phyloP scores from a whole-genome alignment of 2,888 invertebrate genomes.

The Drosophila algonquin region DNA sequence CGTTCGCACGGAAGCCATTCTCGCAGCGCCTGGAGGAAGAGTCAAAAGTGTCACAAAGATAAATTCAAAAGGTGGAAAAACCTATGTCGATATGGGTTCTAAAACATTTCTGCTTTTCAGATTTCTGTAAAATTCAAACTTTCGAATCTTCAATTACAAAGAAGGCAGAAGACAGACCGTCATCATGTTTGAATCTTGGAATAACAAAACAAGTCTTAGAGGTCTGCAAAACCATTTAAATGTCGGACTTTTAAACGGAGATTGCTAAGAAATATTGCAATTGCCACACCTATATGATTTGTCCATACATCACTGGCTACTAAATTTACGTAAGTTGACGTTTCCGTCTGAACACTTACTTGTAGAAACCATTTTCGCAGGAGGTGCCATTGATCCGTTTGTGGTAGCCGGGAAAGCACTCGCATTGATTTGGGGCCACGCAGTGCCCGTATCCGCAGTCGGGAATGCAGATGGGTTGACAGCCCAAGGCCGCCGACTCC shows the following conservation, averaged over 20 bases:
- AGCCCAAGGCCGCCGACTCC: slow-evolving; percentile 63
- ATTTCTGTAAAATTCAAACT: too few species aligned
- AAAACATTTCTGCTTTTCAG: too few species aligned
- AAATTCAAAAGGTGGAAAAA: not conserved
- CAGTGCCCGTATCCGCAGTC: slow-evolving; percentile 84
- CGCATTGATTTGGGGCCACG: slow-evolving; percentile 84
- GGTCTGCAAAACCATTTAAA: too few species aligned
- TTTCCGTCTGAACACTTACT: slow-evolving; percentile 62
- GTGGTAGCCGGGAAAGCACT: slow-evolving; percentile 84
- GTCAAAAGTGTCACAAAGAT: not conserved
- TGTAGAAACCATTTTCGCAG: slow-evolving; percentile 78
- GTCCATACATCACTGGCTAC: too few species aligned
- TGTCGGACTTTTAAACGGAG: too few species aligned
- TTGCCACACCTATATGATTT: too few species aligned
- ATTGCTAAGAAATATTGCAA: too few species aligned
- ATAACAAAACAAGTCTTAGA: too few species aligned
- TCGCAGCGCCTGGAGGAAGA: slow-evolving; percentile 73
- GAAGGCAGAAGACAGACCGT: too few species aligned
- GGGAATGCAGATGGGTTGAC: slow-evolving; percentile 80
- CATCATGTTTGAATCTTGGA: too few species aligned
- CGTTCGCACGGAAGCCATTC: slow-evolving; percentile 84
- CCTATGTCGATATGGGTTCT: not conserved
- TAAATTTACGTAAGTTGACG: too few species aligned
- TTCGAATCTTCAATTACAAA: too few species aligned
- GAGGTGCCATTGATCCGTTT: slow-evolving; percentile 71